phyloP scores from a whole-genome alignment of 1,140 invertebrate genomes.

The Drosophila paulistorum region DNA sequence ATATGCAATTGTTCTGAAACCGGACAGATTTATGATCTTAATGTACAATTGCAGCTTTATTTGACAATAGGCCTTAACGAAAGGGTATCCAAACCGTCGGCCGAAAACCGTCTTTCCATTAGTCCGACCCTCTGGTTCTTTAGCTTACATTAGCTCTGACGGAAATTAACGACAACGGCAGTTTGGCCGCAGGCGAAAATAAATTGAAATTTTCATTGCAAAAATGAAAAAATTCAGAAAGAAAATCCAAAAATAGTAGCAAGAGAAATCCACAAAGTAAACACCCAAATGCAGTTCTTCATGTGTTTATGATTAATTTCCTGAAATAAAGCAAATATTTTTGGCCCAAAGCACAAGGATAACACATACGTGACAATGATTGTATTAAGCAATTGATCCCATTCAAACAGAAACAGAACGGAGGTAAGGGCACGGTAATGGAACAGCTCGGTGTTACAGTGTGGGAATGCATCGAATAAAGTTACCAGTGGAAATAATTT shows the following conservation, averaged over 20 bases:
- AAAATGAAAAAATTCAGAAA: conserved; percentile 24
- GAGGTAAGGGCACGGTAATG: too few relatives aligned
- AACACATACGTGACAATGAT: conserved; percentile 73
- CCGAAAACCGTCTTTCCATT: too few relatives aligned
- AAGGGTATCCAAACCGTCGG: too few relatives aligned
- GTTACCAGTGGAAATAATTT: not conserved
- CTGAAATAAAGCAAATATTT: conserved; percentile 65
- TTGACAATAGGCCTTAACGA: too few relatives aligned
- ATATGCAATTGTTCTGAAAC: too few relatives aligned
- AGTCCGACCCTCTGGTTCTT: conserved; percentile 9
- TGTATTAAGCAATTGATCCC: conserved; percentile 54
- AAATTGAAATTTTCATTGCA: conserved; percentile 78
- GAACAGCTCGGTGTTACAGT: not conserved
- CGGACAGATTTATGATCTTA: too few relatives aligned
- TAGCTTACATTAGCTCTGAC: conserved; percentile 24
- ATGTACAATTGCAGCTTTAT: too few relatives aligned
- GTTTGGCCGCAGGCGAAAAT: conserved; percentile 66
- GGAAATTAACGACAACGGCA: conserved; percentile 73
- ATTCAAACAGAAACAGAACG: too few relatives aligned
- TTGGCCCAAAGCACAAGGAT: conserved; percentile 17
- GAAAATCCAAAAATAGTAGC: not conserved
- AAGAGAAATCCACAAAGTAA: conserved; percentile 6
- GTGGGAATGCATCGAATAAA: not conserved
- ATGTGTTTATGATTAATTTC: conserved; percentile 79
- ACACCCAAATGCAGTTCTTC: conserved; percentile 56